A percentile compares a stretch with the other conserved stretches of the same genome.
Evolutionary conservation across 2,797 vertebrate species (phyloP).

Genomic region (Danio tinwini): DNA sequence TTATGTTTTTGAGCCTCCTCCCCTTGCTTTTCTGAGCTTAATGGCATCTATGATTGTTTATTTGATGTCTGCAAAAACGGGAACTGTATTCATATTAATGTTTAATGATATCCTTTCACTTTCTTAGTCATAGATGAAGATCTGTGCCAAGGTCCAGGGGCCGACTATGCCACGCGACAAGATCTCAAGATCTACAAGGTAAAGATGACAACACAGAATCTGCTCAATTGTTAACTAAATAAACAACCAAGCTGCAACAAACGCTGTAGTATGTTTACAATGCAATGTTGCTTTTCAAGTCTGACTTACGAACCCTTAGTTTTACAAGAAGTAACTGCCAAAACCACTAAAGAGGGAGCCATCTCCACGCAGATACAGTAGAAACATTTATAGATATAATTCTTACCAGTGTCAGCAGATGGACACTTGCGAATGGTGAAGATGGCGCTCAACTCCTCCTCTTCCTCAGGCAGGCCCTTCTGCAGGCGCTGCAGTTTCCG

Average conservation of each 20-base stretch:
- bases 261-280: conserved; percentile 20
- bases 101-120: conserved; percentile 11
- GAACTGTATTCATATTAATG: conserved; percentile 51
- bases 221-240: not conserved
- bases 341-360: not conserved
- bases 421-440: conserved; percentile 96
- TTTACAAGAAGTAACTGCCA: not conserved
- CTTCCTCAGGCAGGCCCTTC: conserved; percentile 95
- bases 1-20: conserved; percentile 57
- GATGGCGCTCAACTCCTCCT: conserved; percentile 93
- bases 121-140: conserved; percentile 21
- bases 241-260: not conserved
- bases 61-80: conserved; percentile 64
- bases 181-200: not conserved
- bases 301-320: conserved; percentile 12
- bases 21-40: conserved; percentile 64
- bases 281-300: conserved; percentile 12
- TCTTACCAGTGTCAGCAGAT: conserved; percentile 89
- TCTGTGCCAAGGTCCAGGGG: not conserved
- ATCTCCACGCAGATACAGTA: not conserved
- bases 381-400: not conserved
- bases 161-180: not conserved
- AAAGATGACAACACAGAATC: not conserved
- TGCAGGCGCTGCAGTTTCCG: conserved; percentile 95
- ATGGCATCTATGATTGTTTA: conserved; percentile 66